Percentiles rank a stretch among this genome's conserved stretches.
These are phyloP conservation scores for Plutella xylostella DNA, from an alignment of 2,888 invertebrate genomes.

Conservation along the genomic window DNA sequence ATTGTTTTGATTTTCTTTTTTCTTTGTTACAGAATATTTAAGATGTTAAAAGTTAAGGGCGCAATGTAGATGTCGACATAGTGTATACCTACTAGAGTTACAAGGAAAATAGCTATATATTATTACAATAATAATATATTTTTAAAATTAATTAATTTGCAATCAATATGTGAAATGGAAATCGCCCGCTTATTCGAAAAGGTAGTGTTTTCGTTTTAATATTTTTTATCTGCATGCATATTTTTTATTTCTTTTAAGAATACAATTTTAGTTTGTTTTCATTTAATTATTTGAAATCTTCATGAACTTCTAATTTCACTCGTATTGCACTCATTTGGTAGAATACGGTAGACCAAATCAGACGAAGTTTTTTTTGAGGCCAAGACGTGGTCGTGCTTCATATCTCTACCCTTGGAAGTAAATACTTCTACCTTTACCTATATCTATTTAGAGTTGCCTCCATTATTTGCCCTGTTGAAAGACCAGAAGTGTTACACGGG, in stretches of 20 bases:
- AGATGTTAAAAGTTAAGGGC: conserved; percentile 56
- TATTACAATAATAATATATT: conserved; percentile 70
- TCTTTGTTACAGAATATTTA: conserved; percentile 68
- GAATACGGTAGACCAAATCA: too few relatives aligned
- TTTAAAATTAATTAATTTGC: conserved; percentile 46
- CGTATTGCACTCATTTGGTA: too few relatives aligned
- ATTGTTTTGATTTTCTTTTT: conserved; percentile 31
- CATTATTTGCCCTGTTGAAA: background rate
- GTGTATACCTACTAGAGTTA: conserved; percentile 64
- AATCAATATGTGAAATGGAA: conserved; percentile 20
- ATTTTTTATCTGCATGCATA: background rate
- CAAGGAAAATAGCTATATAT: conserved; percentile 63
- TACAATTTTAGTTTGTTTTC: too few relatives aligned
- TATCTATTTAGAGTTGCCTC: too few relatives aligned
- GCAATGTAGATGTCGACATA: conserved; percentile 67
- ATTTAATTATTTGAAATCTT: too few relatives aligned
- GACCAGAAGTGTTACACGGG: too few relatives aligned
- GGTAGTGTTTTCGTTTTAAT: conserved; percentile 5
- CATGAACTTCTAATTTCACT: too few relatives aligned
- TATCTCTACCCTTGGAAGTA: too few relatives aligned
- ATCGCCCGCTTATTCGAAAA: conserved; percentile 3
- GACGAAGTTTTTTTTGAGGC: too few relatives aligned
- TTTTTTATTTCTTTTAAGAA: background rate
- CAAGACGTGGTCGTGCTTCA: too few relatives aligned
- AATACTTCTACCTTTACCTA: too few relatives aligned